Conservation (phyloP, 1,140 invertebrate species). For the Venustaconcha ellipsiformis region DNA sequence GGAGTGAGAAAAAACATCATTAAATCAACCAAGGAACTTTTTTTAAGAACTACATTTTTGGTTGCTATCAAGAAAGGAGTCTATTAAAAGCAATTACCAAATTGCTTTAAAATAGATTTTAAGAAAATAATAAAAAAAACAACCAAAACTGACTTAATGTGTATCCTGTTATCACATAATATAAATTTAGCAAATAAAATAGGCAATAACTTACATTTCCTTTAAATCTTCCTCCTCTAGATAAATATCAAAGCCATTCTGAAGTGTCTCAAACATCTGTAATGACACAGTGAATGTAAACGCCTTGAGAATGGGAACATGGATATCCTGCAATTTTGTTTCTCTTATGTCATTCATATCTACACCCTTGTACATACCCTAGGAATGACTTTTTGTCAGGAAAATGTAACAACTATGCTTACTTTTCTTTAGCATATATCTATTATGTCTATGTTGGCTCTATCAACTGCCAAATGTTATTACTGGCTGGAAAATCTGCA, state of each 20-base stretch:
- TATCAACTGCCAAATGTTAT: too few species aligned
- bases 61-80: neutral
- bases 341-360: too few species aligned
- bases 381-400: too few species aligned
- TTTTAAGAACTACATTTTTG: neutral
- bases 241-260: slow-evolving; percentile 47
- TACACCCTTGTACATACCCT: too few species aligned
- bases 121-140: neutral
- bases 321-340: too few species aligned
- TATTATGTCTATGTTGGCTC: too few species aligned
- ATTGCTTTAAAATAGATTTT: neutral
- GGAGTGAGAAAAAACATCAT: too few species aligned
- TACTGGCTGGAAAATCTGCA: too few species aligned
- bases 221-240: slow-evolving; percentile 43
- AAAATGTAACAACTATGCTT: too few species aligned
- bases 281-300: slow-evolving; percentile 5
- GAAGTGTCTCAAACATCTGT: slow-evolving; percentile 48
- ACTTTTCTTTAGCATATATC: too few species aligned
- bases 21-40: neutral
- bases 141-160: neutral
- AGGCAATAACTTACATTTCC: slow-evolving; percentile 40
- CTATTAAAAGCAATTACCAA: neutral
- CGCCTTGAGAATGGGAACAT: too few species aligned
- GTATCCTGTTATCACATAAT: neutral
- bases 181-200: neutral